Evolutionary conservation across 2,113 vertebrate genomes (phyloP).

Genomic region (Sus scrofa): DNA sequence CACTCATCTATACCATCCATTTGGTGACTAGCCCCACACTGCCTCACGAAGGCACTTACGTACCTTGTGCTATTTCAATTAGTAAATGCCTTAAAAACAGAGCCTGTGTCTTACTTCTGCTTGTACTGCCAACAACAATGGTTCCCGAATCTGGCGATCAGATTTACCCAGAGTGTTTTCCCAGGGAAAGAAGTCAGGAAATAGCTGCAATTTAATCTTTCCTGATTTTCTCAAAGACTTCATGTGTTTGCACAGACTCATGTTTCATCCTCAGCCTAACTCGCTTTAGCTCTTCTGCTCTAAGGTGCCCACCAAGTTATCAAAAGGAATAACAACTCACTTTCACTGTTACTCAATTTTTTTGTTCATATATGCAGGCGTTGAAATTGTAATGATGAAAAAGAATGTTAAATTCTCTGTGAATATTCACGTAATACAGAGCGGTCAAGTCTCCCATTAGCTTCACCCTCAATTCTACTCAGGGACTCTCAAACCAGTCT

Average conservation of each 20-base stretch:
- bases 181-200: background rate
- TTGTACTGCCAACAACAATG: background rate
- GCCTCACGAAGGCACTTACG: background rate
- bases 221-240: background rate
- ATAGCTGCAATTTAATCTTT: background rate
- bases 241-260: background rate
- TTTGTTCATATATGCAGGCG: background rate
- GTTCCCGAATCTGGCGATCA: background rate
- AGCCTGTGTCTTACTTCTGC: background rate
- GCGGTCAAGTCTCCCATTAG: background rate
- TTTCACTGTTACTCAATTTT: background rate
- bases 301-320: background rate
- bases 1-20: background rate
- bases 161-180: background rate
- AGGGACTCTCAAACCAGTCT: background rate
- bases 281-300: background rate
- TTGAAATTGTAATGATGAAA: background rate
- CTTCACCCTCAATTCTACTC: background rate
- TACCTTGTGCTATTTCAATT: background rate
- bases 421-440: background rate
- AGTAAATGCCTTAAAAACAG: background rate
- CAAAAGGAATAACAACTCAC: background rate
- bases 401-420: background rate
- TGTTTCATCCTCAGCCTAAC: background rate
- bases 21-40: background rate